Percentiles rank a stretch among this genome's conserved stretches.
phyloP scores from a whole-genome alignment of 2,113 vertebrate species.

The Coptodon rendalli region DNA sequence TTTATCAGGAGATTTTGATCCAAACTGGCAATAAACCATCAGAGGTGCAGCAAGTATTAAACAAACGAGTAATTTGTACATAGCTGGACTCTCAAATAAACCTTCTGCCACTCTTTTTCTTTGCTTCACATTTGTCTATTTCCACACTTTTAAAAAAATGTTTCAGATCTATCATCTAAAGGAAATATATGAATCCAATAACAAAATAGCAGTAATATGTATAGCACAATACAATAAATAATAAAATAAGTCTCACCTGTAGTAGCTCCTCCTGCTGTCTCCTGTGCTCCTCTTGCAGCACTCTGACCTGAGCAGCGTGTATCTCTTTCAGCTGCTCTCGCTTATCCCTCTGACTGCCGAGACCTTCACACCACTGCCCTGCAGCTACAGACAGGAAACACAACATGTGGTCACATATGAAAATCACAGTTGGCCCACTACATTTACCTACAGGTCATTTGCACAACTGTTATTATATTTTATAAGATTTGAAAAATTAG shows the following conservation, averaged over 20 bases:
- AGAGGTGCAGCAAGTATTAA: neutral
- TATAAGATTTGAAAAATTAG: neutral
- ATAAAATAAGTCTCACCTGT: slow-evolving; percentile 49
- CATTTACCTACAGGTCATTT: neutral
- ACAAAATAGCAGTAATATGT: neutral
- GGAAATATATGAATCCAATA: neutral
- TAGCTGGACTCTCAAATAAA: neutral
- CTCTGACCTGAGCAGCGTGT: slow-evolving; percentile 47
- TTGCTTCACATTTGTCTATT: neutral
- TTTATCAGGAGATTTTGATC: neutral
- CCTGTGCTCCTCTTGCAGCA: slow-evolving; percentile 58
- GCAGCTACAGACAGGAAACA: neutral
- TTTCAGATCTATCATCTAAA: neutral
- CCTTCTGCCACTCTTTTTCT: neutral
- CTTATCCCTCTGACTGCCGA: neutral
- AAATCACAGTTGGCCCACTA: neutral
- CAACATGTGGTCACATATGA: neutral
- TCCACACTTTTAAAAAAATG: neutral
- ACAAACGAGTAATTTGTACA: neutral
- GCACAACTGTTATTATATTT: neutral
- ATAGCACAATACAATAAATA: neutral
- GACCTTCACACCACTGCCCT: neutral
- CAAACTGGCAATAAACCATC: neutral
- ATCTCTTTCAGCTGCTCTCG: slow-evolving; percentile 32
- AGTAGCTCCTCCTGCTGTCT: slow-evolving; percentile 56